These are phyloP conservation scores for Epirrhoe tristata DNA, from an alignment of 2,888 invertebrate genomes.

Conservation along the genomic window DNA sequence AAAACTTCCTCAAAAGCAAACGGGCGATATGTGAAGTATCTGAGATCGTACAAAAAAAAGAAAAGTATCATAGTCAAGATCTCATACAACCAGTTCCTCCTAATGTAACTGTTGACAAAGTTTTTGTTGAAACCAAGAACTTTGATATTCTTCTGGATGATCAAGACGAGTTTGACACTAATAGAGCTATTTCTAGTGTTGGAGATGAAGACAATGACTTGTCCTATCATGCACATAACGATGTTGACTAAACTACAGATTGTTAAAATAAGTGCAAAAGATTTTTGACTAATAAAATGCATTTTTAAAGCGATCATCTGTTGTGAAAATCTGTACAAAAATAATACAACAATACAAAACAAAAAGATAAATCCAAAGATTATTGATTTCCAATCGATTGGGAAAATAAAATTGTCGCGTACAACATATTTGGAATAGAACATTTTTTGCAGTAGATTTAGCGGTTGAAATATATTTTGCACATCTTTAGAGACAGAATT, in stretches of 20 bases:
- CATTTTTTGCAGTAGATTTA: conserved; percentile 11
- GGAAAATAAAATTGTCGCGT: conserved; percentile 14
- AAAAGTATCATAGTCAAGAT: background rate
- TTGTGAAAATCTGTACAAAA: background rate
- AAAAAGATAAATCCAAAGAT: background rate
- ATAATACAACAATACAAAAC: background rate
- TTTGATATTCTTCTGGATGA: conserved; percentile 10
- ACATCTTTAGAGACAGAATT: conserved; percentile 11
- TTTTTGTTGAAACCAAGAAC: conserved; percentile 9
- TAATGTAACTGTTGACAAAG: background rate
- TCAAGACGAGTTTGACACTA: conserved; percentile 7
- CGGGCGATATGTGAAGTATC: background rate
- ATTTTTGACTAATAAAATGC: background rate
- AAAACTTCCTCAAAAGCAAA: background rate
- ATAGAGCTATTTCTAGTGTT: conserved; percentile 1
- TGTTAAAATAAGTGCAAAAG: background rate
- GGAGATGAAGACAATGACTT: conserved; percentile 4
- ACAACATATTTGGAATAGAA: conserved; percentile 9
- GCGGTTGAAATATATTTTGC: conserved; percentile 9
- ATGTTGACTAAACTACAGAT: background rate
- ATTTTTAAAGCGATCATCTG: background rate
- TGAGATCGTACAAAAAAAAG: background rate
- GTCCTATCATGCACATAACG: background rate
- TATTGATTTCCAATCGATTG: conserved; percentile 9
- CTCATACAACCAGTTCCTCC: conserved; percentile 19